Evolutionary conservation across 2,888 invertebrate species (phyloP).

Genomic region (Drosophila barbarae): DNA sequence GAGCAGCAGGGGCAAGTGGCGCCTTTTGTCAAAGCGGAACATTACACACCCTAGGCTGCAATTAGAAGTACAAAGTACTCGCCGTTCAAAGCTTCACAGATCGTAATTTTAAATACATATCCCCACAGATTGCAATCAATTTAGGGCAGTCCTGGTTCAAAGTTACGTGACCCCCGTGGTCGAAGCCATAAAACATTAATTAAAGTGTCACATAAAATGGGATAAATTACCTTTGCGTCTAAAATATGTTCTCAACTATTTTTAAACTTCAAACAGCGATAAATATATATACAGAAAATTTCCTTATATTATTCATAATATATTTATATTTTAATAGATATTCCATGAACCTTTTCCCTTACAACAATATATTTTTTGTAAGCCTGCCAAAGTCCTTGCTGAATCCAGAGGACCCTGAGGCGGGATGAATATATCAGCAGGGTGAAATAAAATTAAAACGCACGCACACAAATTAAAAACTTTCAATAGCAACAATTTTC

Average conservation of each 20-base stretch:
- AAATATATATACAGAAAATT: not conserved
- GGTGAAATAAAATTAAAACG: constrained; percentile 62
- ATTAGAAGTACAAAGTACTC: constrained; percentile 29
- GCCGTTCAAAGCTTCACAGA: constrained; percentile 10
- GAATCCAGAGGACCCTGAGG: not conserved
- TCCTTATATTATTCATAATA: not conserved
- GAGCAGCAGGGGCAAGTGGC: constrained; percentile 15
- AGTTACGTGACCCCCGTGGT: constrained; percentile 7
- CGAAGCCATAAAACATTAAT: constrained; percentile 13
- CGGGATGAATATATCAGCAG: constrained; percentile 29
- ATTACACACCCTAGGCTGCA: constrained; percentile 26
- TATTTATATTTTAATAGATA: too few relatives aligned
- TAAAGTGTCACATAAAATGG: not conserved
- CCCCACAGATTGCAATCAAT: constrained; percentile 14
- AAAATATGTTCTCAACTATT: not conserved
- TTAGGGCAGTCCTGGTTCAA: not conserved
- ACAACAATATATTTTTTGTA: not conserved
- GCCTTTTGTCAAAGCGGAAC: constrained; percentile 18
- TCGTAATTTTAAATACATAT: constrained; percentile 19
- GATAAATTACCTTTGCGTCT: not conserved
- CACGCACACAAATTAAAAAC: constrained; percentile 70
- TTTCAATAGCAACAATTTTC: constrained; percentile 76
- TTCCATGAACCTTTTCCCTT: not conserved
- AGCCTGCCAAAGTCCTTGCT: not conserved
- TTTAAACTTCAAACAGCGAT: not conserved